Evolutionary conservation across 2,113 vertebrate species (phyloP).

Genomic region (Plecturocebus donacophilus): DNA sequence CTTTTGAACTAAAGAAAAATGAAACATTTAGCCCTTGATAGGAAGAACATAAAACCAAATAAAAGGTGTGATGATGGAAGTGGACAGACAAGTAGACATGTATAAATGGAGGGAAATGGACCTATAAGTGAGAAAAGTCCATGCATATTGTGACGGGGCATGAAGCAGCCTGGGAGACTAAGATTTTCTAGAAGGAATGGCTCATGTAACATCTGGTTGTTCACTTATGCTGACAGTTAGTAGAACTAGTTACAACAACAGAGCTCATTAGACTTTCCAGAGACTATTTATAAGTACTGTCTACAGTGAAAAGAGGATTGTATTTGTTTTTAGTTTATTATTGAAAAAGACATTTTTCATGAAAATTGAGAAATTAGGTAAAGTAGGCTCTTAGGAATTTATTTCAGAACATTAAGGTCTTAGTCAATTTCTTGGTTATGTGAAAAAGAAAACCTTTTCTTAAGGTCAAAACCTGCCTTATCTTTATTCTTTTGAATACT

Average conservation of each 20-base stretch:
- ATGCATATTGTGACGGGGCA: neutral
- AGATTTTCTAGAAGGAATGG: neutral
- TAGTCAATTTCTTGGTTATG: neutral
- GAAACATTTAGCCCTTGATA: neutral
- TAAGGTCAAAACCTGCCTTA: neutral
- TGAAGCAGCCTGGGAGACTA: neutral
- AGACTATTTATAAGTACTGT: conserved; percentile 4
- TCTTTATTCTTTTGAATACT: conserved; percentile 31
- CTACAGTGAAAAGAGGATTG: neutral
- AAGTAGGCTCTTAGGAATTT: conserved; percentile 12
- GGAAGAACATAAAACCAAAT: neutral
- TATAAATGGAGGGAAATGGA: neutral
- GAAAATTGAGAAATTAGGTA: conserved; percentile 1
- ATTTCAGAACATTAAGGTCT: neutral
- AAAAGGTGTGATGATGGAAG: neutral
- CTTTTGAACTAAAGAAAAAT: conserved; percentile 53
- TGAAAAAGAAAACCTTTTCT: conserved; percentile 8
- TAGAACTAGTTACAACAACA: neutral
- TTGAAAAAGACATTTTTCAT: conserved; percentile 30
- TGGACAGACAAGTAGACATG: neutral
- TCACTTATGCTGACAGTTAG: neutral
- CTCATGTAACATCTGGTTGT: neutral
- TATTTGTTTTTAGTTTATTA: conserved; percentile 40
- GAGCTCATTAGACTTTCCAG: neutral
- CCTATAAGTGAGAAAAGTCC: neutral